phyloP scores from a whole-genome alignment of 2,888 invertebrate species.

The Andrena praecox region DNA sequence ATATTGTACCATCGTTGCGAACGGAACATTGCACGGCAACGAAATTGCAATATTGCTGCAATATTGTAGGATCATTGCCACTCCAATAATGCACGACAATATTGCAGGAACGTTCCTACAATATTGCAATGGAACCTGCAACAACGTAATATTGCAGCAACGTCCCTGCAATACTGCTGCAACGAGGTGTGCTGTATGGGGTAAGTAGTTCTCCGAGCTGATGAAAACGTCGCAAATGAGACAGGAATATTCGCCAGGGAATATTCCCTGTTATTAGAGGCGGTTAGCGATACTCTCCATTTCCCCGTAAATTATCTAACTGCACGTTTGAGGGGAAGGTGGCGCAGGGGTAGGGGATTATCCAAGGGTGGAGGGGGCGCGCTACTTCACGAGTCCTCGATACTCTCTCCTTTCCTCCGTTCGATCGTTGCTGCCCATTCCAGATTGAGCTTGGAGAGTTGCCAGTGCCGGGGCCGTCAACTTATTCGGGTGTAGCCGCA shows the following conservation, averaged over 20 bases:
- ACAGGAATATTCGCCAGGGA: constrained; percentile 1
- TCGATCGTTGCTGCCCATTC: constrained; percentile 33
- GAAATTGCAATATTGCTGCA: too few species aligned
- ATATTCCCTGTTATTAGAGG: constrained; percentile 29
- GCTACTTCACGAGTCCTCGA: constrained; percentile 10
- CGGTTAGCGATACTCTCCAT: constrained; percentile 24
- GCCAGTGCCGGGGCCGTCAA: constrained; percentile 27
- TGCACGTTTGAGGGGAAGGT: not conserved
- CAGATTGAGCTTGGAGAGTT: constrained; percentile 34
- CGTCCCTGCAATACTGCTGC: too few species aligned
- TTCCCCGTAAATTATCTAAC: constrained; percentile 32
- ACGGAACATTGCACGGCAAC: too few species aligned
- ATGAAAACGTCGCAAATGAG: constrained; percentile 27
- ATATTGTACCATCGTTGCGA: too few species aligned
- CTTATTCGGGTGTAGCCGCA: constrained; percentile 5
- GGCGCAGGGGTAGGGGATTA: constrained; percentile 6
- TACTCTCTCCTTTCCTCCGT: not conserved
- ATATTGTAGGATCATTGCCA: too few species aligned
- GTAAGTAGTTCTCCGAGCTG: not conserved
- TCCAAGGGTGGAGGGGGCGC: constrained; percentile 1
- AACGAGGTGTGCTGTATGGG: too few species aligned
- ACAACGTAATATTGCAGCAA: too few species aligned
- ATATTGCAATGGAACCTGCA: too few species aligned
- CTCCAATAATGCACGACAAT: too few species aligned
- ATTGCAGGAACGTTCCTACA: too few species aligned